Percentiles rank a stretch among this genome's conserved stretches.
phyloP scores from a whole-genome alignment of 2,113 vertebrate species.

The Loxodonta africana region DNA sequence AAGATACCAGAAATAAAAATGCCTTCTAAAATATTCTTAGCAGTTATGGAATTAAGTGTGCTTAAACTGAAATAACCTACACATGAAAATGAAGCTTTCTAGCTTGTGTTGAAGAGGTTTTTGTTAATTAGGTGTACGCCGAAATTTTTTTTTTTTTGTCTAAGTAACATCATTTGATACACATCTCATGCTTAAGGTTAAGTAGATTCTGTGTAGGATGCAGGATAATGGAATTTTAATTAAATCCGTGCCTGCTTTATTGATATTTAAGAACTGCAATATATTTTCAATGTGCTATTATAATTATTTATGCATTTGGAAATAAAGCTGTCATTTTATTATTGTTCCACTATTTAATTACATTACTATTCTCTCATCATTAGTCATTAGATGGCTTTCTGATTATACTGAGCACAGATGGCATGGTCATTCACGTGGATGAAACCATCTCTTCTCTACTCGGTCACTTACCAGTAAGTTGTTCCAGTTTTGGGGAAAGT shows the following conservation, averaged over 20 bases:
- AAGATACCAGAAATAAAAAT: conserved; percentile 46
- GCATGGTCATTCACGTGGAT: conserved; percentile 95
- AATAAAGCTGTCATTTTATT: conserved; percentile 68
- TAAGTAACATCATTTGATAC: conserved; percentile 69
- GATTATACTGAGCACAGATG: conserved; percentile 94
- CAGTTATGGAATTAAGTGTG: conserved; percentile 64
- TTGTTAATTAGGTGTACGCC: conserved; percentile 56
- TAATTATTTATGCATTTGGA: conserved; percentile 68
- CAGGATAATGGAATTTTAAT: conserved; percentile 77
- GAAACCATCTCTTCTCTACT: conserved; percentile 94
- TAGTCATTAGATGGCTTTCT: conserved; percentile 97
- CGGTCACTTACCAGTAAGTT: conserved; percentile 96
- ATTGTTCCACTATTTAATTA: conserved; percentile 63
- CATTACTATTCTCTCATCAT: conserved; percentile 61
- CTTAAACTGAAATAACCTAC: conserved; percentile 39
- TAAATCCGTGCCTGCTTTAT: conserved; percentile 57
- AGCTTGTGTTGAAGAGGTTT: conserved; percentile 49
- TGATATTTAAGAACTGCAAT: conserved; percentile 61
- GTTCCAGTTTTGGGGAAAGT: conserved; percentile 43
- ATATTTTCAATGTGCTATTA: conserved; percentile 54
- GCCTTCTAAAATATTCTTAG: conserved; percentile 24
- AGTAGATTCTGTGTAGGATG: conserved; percentile 65
- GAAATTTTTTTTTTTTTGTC: conserved; percentile 50
- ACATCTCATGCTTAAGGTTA: conserved; percentile 73
- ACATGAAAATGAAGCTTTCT: conserved; percentile 25